Percentiles rank a stretch among this genome's conserved stretches.
Evolutionary conservation across 2,113 vertebrate species (phyloP).

Genomic region (Orycteropus afer): DNA sequence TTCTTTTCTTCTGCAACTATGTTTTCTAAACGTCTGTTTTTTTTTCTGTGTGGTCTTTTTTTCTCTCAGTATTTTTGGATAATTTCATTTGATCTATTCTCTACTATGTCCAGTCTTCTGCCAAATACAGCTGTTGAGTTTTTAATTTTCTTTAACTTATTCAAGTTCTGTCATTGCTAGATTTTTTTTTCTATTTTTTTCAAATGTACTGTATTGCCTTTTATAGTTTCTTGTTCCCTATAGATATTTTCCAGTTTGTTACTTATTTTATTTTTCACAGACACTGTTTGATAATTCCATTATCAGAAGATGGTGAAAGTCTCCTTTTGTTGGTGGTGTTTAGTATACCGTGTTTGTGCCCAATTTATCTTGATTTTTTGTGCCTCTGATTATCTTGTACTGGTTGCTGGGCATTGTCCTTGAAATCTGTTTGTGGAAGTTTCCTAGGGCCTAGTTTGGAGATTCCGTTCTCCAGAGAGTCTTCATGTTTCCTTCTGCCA

Average conservation of each 20-base stretch:
- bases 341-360: not conserved
- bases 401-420: not conserved
- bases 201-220: not conserved
- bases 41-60: not conserved
- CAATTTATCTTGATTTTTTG: not conserved
- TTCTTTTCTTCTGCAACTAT: not conserved
- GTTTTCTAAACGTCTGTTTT: not conserved
- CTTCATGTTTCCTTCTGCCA: not conserved
- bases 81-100: not conserved
- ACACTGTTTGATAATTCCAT: not conserved
- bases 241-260: not conserved
- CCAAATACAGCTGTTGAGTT: not conserved
- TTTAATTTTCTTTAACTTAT: not conserved
- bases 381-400: not conserved
- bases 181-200: not conserved
- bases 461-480: not conserved
- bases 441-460: not conserved
- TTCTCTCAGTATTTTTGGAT: not conserved
- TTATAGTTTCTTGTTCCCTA: not conserved
- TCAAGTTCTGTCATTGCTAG: not conserved
- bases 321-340: not conserved
- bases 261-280: not conserved
- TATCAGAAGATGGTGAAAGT: not conserved
- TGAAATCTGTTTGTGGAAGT: not conserved
- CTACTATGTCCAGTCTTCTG: not conserved